Evolutionary conservation across 92 coral and sea anemone species (phyloP), one percentile per base, ranked within the genome.

Genomic region (Epizoanthus ramosus): DNA sequence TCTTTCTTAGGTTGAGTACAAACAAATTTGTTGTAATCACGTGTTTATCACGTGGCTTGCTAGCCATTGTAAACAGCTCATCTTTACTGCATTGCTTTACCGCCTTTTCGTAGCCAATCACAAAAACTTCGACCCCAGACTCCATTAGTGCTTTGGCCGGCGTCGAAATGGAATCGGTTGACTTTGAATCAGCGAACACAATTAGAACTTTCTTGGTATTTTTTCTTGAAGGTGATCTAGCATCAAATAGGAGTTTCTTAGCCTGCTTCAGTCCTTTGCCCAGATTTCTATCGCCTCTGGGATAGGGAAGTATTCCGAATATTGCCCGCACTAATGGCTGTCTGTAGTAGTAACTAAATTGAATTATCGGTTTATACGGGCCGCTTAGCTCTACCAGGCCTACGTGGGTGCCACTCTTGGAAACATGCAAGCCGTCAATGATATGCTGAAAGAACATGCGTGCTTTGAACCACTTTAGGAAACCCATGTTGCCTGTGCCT

Each of bases 121-220:
- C 84, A 73, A 89, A 92, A 18, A 89, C 47, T 58, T 92, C 91
- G 6, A 92, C 91, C 5, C 91, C 91, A 57, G 84, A 45, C 4
- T 59, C 75, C 66, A 76, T 89, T 4, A 92, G 73, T 18, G 80
- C 86, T 63, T 92, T 87, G 5, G 93, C 90, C 19, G 95, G 90
- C 2, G 65, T 68, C 6, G 63, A 65, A 16, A 75, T 70, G 50
- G 84, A 86, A 72, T 92, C 95, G 47, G 85, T 65, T 1, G 95
- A 87, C 6, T 71, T 70, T 1, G 91, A 90, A 28, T 92, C 95
- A 4, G 93, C 90, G 5, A 92, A 86, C 7, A 92, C 89, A 45
- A 92, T 59, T 6, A 92, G 85, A 0, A 84, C 92, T 77, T 84
- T 77, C 57, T 77, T 77, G 14, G 60, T 41, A 19, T 61, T 19